These are phyloP conservation scores for Phragmatobia fuliginosa DNA, from an alignment of 2,888 invertebrate species.

Conservation along the genomic window DNA sequence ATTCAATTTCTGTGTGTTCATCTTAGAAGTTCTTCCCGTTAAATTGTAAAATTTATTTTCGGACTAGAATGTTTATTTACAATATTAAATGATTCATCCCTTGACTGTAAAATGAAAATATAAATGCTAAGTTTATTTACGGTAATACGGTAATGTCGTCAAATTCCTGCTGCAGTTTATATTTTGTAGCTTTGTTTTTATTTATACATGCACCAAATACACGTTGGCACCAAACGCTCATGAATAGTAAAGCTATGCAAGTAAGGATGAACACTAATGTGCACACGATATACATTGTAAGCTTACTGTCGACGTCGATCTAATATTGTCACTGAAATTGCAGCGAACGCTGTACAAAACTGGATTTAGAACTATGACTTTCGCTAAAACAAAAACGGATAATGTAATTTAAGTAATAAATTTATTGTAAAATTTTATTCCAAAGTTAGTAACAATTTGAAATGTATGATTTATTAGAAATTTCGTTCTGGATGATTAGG, in stretches of 20 bases:
- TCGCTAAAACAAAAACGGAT: background rate
- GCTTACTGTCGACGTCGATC: background rate
- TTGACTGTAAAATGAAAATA: background rate
- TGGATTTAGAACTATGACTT: background rate
- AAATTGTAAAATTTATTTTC: background rate
- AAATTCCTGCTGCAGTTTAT: background rate
- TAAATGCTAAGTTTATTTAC: background rate
- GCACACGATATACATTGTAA: conserved; percentile 10
- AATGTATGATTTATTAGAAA: no score
- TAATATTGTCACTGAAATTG: conserved; percentile 9
- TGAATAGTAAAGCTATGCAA: conserved; percentile 1
- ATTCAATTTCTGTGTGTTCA: no score
- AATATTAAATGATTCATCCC: background rate
- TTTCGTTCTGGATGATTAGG: no score
- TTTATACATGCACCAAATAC: background rate
- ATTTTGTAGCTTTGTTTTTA: background rate
- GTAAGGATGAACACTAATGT: conserved; percentile 13
- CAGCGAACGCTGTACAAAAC: background rate
- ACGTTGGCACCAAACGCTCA: background rate
- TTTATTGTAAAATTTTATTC: background rate
- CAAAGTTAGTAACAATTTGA: no score
- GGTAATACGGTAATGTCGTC: background rate
- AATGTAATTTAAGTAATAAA: background rate
- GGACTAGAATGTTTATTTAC: background rate
- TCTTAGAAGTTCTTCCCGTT: background rate